Evolutionary conservation across 2,797 vertebrate species (phyloP).

Genomic region (Glossophaga mutica): DNA sequence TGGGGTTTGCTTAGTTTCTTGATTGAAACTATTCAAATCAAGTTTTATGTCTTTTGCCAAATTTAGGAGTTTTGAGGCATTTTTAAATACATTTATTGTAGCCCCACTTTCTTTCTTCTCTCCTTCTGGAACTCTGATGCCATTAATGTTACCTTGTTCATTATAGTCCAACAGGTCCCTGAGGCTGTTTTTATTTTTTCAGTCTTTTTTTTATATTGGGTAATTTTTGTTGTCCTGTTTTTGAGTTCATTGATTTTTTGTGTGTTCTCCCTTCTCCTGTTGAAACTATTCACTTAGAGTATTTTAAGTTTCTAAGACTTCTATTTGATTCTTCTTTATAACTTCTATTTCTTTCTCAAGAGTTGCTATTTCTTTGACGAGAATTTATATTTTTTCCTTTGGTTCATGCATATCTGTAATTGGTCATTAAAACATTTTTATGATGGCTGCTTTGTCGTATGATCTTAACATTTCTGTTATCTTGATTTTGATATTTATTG

Average conservation of each 20-base stretch:
- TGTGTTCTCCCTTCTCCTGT: neutral
- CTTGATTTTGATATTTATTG: neutral
- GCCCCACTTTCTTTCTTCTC: neutral
- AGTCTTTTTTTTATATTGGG: neutral
- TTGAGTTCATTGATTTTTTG: neutral
- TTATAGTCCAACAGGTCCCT: neutral
- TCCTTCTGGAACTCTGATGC: neutral
- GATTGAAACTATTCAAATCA: too few species aligned
- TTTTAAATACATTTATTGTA: neutral
- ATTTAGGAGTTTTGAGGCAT: neutral
- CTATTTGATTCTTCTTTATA: neutral
- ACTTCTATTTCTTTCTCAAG: conserved; percentile 32
- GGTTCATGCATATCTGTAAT: neutral
- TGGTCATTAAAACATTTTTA: conserved; percentile 20
- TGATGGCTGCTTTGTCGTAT: neutral
- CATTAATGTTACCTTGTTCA: neutral
- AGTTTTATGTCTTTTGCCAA: neutral
- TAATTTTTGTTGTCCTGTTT: conserved; percentile 5
- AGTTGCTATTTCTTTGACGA: neutral
- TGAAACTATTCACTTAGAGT: neutral
- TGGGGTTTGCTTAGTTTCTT: neutral
- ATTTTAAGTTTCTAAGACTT: conserved; percentile 21
- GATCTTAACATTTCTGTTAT: conserved; percentile 4
- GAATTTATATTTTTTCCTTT: neutral
- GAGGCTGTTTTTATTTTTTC: neutral